Evolutionary conservation across 2,113 vertebrate species (phyloP).

Genomic region (Nansenia antarctica): DNA sequence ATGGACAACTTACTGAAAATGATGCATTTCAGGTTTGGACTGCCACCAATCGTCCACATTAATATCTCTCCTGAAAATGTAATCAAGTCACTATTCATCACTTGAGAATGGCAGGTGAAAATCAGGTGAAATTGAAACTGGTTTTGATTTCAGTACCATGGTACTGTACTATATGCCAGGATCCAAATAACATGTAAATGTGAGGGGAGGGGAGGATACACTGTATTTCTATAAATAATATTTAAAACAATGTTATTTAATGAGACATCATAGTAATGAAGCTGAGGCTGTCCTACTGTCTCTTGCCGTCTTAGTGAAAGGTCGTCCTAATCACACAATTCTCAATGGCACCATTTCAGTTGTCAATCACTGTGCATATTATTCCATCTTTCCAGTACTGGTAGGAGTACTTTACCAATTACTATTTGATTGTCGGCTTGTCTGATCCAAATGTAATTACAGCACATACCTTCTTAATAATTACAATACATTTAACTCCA

Average conservation of each 20-base stretch:
- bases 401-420: conserved; percentile 58
- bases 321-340: conserved; percentile 61
- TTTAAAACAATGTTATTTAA: conserved; percentile 15
- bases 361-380: conserved; percentile 28
- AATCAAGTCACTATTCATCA: not conserved
- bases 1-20: conserved; percentile 6
- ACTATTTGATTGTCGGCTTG: conserved; percentile 59
- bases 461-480: conserved; percentile 51
- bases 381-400: conserved; percentile 25
- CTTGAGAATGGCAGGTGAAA: conserved; percentile 23
- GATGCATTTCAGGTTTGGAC: conserved; percentile 36
- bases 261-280: conserved; percentile 17
- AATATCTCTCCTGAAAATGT: not conserved
- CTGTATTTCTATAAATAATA: conserved; percentile 8
- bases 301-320: conserved; percentile 42
- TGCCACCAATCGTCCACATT: conserved; percentile 4
- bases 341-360: conserved; percentile 50
- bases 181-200: not conserved
- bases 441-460: conserved; percentile 61
- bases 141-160: not conserved
- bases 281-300: conserved; percentile 22
- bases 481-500: conserved; percentile 60
- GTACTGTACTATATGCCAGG: too few relatives aligned
- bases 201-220: not conserved
- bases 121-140: not conserved